Evolutionary conservation across 2,888 invertebrate genomes (phyloP), one percentile per base, ranked within the genome.

Genomic region (Leptinotarsa rubiginosa): DNA sequence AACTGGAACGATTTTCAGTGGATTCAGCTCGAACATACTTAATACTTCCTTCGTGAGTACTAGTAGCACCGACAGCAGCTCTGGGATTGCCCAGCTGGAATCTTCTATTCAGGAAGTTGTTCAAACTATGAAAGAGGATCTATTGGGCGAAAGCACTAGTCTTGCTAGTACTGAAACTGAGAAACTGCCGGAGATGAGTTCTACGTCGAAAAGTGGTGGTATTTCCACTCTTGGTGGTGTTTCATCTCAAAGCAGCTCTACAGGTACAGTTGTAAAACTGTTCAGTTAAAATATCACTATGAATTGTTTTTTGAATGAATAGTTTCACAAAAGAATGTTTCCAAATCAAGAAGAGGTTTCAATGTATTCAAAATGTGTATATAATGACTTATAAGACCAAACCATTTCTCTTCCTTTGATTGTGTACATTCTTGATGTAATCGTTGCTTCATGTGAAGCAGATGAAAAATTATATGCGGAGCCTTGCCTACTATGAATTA

Each of bases 61-160:
- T 4, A 13, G 12, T 12, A 56, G 56, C 56, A 64, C 41, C 10
- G 49, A 25, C 20, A 54, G 18, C 25, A 64, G 20, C 16, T 18
- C 70, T 47, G 59, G 47, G n/a, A 22, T n/a, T 31, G 22, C 22
- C 25, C 16, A 56, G 4, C 20, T 89, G 25, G 89, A 89, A 80
- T 87, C 89, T 1, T 89, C 89, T 4, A 87, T 89, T 71, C 84
- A 85, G 75, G 88, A 88, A 73, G 82, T 87, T 47, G n/a, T 82
- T n/a, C 82, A 83, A 64, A 84, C 83, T 7, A 74, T 81, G 22
- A 85, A 82, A 78, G 84, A 83, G 54, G 83, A 84, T 50, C 49
- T 83, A 20, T 20, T 81, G 50, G 76, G 70, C 20, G 78, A 77
- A 20, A 78, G 82, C 49, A 77, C 76, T 67, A 81, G 80, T 52